Percentiles rank a stretch among this genome's conserved stretches.
These are phyloP conservation scores for Phoenicopterus ruber DNA, from an alignment of 2,113 vertebrate genomes.

Conservation along the genomic window DNA sequence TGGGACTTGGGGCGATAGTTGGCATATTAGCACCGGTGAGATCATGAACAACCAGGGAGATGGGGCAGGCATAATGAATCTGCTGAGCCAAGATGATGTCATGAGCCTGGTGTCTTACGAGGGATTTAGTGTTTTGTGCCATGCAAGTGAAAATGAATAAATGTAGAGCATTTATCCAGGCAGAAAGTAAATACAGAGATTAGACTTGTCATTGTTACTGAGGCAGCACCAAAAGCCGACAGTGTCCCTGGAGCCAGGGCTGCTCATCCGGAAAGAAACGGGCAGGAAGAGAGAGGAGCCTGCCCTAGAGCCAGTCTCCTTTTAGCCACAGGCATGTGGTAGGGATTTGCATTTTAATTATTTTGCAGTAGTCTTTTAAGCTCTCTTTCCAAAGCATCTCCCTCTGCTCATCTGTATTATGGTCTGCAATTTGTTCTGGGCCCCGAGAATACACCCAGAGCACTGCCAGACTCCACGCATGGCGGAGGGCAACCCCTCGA, in stretches of 20 bases:
- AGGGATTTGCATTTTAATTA: constrained; percentile 56
- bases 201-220: constrained; percentile 58
- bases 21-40: background rate
- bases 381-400: constrained; percentile 24
- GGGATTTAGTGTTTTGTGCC: constrained; percentile 58
- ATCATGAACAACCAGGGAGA: constrained; percentile 5
- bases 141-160: constrained; percentile 33
- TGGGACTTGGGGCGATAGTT: background rate
- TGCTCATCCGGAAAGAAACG: constrained; percentile 36
- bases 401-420: background rate
- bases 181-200: constrained; percentile 64
- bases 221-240: constrained; percentile 29
- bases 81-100: constrained; percentile 56
- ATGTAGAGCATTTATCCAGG: background rate
- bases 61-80: background rate
- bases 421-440: background rate
- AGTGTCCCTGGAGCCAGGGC: constrained; percentile 23
- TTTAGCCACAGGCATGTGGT: constrained; percentile 33
- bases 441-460: background rate
- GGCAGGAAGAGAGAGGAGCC: constrained; percentile 48
- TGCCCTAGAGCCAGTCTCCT: constrained; percentile 9
- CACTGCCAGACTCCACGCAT: background rate
- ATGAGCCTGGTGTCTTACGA: background rate
- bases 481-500: background rate
- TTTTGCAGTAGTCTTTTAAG: constrained; percentile 44